A percentile compares a stretch with the other conserved stretches of the same genome.
These are phyloP conservation scores for Penaeus japonicus DNA, from an alignment of 1,140 invertebrate species.

Conservation along the genomic window DNA sequence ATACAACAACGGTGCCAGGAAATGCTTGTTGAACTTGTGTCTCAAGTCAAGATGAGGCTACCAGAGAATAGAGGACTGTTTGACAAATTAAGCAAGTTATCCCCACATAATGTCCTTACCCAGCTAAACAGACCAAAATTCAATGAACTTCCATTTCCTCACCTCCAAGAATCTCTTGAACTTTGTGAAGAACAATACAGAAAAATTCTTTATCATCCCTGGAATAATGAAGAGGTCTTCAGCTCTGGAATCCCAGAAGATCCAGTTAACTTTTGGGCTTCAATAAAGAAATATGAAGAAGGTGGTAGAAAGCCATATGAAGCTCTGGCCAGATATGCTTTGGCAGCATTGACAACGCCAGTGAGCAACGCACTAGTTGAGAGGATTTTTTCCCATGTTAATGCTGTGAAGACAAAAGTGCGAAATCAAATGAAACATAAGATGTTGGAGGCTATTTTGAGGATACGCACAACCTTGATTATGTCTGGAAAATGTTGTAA, in stretches of 20 bases:
- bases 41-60: constrained; percentile 28
- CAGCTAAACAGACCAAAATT: constrained; percentile 10
- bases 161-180: neutral
- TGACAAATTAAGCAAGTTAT: constrained; percentile 31
- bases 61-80: constrained; percentile 21
- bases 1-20: constrained; percentile 16
- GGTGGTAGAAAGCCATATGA: constrained; percentile 4
- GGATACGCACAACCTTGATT: constrained; percentile 20
- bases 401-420: constrained; percentile 10
- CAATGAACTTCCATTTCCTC: neutral
- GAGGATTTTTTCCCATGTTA: constrained; percentile 20
- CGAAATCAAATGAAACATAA: neutral
- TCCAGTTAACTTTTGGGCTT: constrained; percentile 23
- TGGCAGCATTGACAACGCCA: constrained; percentile 25
- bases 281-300: constrained; percentile 23
- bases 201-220: constrained; percentile 28
- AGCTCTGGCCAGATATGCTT: constrained; percentile 34
- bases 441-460: constrained; percentile 17
- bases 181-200: constrained; percentile 17
- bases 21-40: constrained; percentile 31
- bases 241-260: constrained; percentile 18
- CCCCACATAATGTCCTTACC: neutral
- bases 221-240: constrained; percentile 20
- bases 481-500: constrained; percentile 33
- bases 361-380: constrained; percentile 27